Conservation (phyloP, 2,797 vertebrate genomes). For the Acrossocheilus fasciatus region DNA sequence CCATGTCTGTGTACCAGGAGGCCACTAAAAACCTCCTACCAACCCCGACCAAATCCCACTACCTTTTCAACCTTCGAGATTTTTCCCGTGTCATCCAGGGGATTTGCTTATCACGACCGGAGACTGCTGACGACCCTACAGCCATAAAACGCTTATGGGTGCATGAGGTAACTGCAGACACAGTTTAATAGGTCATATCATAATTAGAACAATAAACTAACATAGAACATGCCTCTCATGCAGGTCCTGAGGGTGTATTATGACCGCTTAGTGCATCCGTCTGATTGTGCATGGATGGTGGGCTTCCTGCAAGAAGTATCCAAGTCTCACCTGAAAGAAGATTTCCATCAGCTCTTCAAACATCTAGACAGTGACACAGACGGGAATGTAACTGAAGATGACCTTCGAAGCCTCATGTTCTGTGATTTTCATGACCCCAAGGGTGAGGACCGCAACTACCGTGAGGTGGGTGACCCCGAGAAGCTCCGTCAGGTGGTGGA, state of each 20-base stretch:
- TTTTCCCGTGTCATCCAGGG: constrained; percentile 93
- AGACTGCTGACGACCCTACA: constrained; percentile 79
- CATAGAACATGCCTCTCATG: not conserved
- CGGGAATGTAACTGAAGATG: constrained; percentile 86
- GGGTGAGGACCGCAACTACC: constrained; percentile 85
- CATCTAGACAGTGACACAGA: constrained; percentile 82
- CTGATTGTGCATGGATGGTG: constrained; percentile 86
- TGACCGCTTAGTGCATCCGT: constrained; percentile 87
- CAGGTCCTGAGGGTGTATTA: constrained; percentile 92
- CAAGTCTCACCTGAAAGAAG: constrained; percentile 78
- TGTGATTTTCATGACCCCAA: constrained; percentile 91
- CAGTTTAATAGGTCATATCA: not conserved
- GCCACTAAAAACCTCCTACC: constrained; percentile 90
- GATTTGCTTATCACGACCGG: constrained; percentile 87
- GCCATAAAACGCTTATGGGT: constrained; percentile 90
- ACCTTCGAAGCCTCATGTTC: constrained; percentile 92
- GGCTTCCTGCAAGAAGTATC: constrained; percentile 78
- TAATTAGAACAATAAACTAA: constrained; percentile 2
- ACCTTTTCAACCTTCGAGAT: constrained; percentile 91
- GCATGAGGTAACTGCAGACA: constrained; percentile 84
- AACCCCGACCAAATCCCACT: constrained; percentile 92
- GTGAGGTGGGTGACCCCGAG: constrained; percentile 81
- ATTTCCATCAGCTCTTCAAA: constrained; percentile 82
- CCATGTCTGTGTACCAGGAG: constrained; percentile 86
- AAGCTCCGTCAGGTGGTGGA: constrained; percentile 83